Conservation (phyloP, 2,888 invertebrate species). For the Hedychridium roseum region DNA sequence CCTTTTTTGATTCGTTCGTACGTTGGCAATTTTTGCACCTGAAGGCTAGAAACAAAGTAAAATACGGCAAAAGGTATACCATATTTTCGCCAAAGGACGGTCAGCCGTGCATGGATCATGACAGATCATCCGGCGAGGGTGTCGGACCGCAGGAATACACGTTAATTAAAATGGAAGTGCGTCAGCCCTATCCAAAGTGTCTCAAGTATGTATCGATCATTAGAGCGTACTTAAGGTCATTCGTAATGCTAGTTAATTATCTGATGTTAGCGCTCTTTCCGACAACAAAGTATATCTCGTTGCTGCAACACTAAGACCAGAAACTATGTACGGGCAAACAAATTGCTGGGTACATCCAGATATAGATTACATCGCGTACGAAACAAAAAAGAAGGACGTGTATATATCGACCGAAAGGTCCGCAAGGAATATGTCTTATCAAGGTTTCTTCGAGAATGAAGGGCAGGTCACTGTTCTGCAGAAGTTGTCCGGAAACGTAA, state of each 20-base stretch:
- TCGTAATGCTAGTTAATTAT: not conserved
- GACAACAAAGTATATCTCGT: conserved; percentile 79
- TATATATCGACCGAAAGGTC: conserved; percentile 89
- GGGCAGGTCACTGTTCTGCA: conserved; percentile 78
- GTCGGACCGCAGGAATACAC: conserved; percentile 99
- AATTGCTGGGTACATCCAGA: conserved; percentile 99
- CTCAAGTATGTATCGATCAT: conserved; percentile 68
- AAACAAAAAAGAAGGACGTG: conserved; percentile 76
- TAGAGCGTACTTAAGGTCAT: conserved; percentile 2
- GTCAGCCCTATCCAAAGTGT: conserved; percentile 76
- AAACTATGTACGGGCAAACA: conserved; percentile 99
- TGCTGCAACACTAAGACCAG: conserved; percentile 97
- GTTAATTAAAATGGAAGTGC: conserved; percentile 89
- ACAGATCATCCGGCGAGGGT: conserved; percentile 94
- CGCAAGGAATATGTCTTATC: conserved; percentile 95
- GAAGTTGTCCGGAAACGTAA: conserved; percentile 75
- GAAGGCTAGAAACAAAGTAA: conserved; percentile 85
- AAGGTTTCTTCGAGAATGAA: conserved; percentile 84
- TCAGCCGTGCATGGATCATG: conserved; percentile 99
- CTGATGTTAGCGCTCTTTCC: conserved; percentile 63
- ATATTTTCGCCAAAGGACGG: conserved; percentile 96
- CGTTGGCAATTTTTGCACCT: conserved; percentile 94
- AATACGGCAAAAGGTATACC: conserved; percentile 97
- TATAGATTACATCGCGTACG: conserved; percentile 89
- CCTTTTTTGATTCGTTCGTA: conserved; percentile 97